Evolutionary conservation across 1,140 invertebrate species (phyloP).

Genomic region (Zaprionus kolodkinae): DNA sequence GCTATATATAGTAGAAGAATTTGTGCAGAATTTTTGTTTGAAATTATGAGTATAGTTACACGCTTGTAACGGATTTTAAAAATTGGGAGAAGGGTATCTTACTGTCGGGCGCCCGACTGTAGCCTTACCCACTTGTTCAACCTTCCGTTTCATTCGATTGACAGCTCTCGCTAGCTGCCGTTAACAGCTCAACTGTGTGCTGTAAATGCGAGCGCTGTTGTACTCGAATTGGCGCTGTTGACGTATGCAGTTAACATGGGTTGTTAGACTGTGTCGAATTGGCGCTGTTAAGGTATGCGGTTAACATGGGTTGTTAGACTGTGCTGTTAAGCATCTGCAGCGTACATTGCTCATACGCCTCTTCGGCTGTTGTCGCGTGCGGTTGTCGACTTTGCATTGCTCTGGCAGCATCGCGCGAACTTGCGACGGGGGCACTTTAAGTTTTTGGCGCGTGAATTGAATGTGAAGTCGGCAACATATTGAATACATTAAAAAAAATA

Average conservation of each 20-base stretch:
- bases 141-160: no score
- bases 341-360: slow-evolving; percentile 42
- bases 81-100: no score
- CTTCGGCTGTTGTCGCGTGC: slow-evolving; percentile 46
- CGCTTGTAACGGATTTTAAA: no score
- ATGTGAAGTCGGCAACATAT: background rate
- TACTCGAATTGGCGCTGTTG: background rate
- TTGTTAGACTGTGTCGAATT: background rate
- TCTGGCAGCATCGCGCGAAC: slow-evolving; percentile 22
- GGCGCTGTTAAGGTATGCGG: background rate
- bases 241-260: background rate
- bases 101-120: no score
- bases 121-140: no score
- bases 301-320: background rate
- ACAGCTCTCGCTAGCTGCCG: no score
- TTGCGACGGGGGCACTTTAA: slow-evolving; percentile 12
- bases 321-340: slow-evolving; percentile 14
- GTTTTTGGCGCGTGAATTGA: slow-evolving; percentile 40
- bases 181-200: background rate
- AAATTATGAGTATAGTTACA: no score
- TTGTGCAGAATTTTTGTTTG: no score
- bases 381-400: slow-evolving; percentile 34
- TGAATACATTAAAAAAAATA: background rate
- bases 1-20: no score
- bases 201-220: background rate